Base-by-base conservation (phyloP, 2,888 invertebrate genomes). In the Pollenia labialis region DNA sequence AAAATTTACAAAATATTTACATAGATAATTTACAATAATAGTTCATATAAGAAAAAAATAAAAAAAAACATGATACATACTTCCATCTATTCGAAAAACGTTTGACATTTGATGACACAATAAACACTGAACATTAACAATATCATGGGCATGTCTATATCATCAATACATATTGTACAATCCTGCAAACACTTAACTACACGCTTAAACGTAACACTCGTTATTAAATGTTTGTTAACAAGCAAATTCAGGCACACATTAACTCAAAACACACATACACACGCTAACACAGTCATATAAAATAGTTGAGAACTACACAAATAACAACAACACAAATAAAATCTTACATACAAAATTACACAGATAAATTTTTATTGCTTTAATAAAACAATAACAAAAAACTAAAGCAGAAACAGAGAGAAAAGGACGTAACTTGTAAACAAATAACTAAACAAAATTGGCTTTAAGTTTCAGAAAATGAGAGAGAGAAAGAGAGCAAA, bases 101-200 rank as follows among this genome's bases (percentile, higher is more conserved):
- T 56, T 23, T 56, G 56, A 56, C 23, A 56, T 23, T 23, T 56
- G 56, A 56, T 56, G 56, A 23, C 18, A 23, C 56, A 23, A 23
- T 23, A 56, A 12, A 56, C 18, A 23, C 23, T 56, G 4, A 11
- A 23, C 56, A 56, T 56, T 56, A 56, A 23, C 11, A 14, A 56
- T 23, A 23, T 56, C 23, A 23, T 56, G 56, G 56, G 23, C 56
- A 56, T 56, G 56, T 56, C 23, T 23, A 23, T 56, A 23, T 56
- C 56, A 23, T 56, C 56, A 56, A 23, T 23, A 18, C 4, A 56
- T 23, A 23, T 23, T 56, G 32, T 32, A 32, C 4, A 32, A 32
- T 32, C 4, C 6, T 6, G 32, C 11, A 18, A 56, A 23, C 12
- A 56, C 56, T 56, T 16, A 52, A 52, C 16, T 16, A n/a, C 16